These are phyloP conservation scores for Eurytemora carolleeae DNA, from an alignment of 1,140 invertebrate genomes.

Conservation along the genomic window DNA sequence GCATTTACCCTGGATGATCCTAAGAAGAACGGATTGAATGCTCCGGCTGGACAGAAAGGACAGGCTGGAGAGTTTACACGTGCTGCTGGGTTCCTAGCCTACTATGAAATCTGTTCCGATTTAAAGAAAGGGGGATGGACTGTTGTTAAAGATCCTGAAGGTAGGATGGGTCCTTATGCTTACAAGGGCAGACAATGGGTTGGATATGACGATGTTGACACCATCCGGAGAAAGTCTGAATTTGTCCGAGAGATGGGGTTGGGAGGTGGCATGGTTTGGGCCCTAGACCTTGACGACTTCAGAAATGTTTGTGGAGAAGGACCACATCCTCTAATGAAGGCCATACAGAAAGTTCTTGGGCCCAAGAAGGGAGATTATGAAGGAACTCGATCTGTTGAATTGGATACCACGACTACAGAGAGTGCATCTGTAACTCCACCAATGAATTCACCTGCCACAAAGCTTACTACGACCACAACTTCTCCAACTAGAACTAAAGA, in stretches of 20 bases:
- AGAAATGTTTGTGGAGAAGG: slow-evolving; percentile 24
- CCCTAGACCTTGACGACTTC: slow-evolving; percentile 26
- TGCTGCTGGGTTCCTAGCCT: slow-evolving; percentile 63
- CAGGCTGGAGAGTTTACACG: slow-evolving; percentile 55
- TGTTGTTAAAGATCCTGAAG: slow-evolving; percentile 47
- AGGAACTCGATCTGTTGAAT: not conserved
- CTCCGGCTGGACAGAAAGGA: slow-evolving; percentile 38
- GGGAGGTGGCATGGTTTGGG: slow-evolving; percentile 66
- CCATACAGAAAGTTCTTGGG: slow-evolving; percentile 23
- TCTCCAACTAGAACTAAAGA: too few relatives aligned
- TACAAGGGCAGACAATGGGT: slow-evolving; percentile 61
- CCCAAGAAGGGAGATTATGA: slow-evolving; percentile 1
- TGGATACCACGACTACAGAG: not conserved
- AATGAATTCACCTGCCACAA: too few relatives aligned
- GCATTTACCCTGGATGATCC: slow-evolving; percentile 37
- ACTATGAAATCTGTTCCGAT: slow-evolving; percentile 42
- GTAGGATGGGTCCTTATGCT: slow-evolving; percentile 62
- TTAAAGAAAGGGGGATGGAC: slow-evolving; percentile 39
- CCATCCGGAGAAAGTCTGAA: slow-evolving; percentile 66
- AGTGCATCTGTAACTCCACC: too few relatives aligned
- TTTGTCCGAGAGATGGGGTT: slow-evolving; percentile 58
- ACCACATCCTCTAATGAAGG: slow-evolving; percentile 26
- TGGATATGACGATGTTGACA: slow-evolving; percentile 61
- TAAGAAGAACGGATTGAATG: slow-evolving; percentile 5
- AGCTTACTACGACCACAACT: too few relatives aligned